These are phyloP conservation scores for Brachycybe producta DNA, from an alignment of 2,888 invertebrate species.

Conservation along the genomic window DNA sequence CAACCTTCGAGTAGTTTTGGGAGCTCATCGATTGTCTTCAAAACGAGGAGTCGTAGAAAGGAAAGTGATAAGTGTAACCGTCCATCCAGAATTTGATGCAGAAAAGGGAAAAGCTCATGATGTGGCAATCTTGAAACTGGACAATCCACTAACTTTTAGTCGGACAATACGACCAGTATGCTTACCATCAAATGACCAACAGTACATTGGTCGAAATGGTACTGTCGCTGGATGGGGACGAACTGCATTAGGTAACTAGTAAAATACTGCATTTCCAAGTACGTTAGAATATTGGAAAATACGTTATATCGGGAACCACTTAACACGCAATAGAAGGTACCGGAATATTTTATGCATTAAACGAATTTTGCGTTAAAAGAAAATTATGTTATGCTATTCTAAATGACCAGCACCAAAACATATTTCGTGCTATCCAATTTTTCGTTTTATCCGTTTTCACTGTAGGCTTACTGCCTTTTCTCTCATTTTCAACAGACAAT, in stretches of 20 bases:
- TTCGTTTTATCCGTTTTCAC: neutral
- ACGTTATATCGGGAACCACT: too few species aligned
- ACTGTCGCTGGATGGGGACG: slow-evolving; percentile 17
- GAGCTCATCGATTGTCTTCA: neutral
- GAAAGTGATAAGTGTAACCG: slow-evolving; percentile 2
- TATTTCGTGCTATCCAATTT: too few species aligned
- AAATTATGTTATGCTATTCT: too few species aligned
- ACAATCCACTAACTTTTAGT: slow-evolving; percentile 9
- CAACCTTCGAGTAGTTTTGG: slow-evolving; percentile 9
- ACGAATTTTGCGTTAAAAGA: too few species aligned
- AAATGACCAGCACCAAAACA: too few species aligned
- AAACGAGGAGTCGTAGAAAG: slow-evolving; percentile 4
- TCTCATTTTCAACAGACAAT: neutral
- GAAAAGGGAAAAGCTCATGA: slow-evolving; percentile 10
- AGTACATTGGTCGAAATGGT: slow-evolving; percentile 10
- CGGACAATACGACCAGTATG: slow-evolving; percentile 12
- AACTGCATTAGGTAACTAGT: neutral
- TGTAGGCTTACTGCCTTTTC: too few species aligned
- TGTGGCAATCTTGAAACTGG: slow-evolving; percentile 14
- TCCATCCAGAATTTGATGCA: slow-evolving; percentile 10
- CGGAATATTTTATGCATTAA: too few species aligned
- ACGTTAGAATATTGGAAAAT: too few species aligned
- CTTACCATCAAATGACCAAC: slow-evolving; percentile 4
- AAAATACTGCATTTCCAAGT: neutral
- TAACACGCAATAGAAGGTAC: too few species aligned